phyloP scores from a whole-genome alignment of 92 coral and sea anemone genomes.

The Palythoa grandiflora region DNA sequence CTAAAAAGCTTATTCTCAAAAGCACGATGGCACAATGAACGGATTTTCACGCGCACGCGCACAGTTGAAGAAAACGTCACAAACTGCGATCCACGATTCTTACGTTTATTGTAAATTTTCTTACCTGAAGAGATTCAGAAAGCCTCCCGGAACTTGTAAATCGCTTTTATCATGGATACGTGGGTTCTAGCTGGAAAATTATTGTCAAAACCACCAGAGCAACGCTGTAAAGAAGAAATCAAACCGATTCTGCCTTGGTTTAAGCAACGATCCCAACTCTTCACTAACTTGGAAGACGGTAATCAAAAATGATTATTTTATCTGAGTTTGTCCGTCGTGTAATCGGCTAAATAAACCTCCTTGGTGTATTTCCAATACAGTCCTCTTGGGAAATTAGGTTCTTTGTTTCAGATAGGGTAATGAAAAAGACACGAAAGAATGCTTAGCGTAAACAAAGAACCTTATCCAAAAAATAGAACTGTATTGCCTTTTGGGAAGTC shows the following conservation, averaged over 20 bases:
- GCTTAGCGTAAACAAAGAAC: too few relatives aligned
- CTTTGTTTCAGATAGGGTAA: too few relatives aligned
- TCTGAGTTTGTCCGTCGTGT: neutral
- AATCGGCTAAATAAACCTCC: too few relatives aligned
- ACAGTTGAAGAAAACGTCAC: neutral
- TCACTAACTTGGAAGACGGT: constrained; percentile 45
- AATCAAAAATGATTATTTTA: neutral
- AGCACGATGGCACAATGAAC: neutral
- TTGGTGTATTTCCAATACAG: too few relatives aligned
- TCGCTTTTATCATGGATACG: neutral
- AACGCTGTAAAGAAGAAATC: constrained; percentile 27
- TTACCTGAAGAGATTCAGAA: neutral
- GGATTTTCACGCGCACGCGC: neutral
- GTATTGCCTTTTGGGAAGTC: too few relatives aligned
- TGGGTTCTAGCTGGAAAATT: constrained; percentile 30
- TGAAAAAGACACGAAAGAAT: too few relatives aligned
- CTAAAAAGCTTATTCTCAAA: too few relatives aligned
- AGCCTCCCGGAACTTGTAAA: neutral
- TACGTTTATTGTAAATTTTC: neutral
- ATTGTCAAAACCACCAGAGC: constrained; percentile 38
- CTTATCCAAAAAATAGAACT: too few relatives aligned
- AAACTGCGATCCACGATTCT: neutral
- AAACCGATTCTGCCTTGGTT: constrained; percentile 39
- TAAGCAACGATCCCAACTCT: constrained; percentile 39
- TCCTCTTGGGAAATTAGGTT: too few relatives aligned